These are phyloP conservation scores for Odiellus spinosus DNA, from an alignment of 2,888 invertebrate genomes.

Conservation along the genomic window DNA sequence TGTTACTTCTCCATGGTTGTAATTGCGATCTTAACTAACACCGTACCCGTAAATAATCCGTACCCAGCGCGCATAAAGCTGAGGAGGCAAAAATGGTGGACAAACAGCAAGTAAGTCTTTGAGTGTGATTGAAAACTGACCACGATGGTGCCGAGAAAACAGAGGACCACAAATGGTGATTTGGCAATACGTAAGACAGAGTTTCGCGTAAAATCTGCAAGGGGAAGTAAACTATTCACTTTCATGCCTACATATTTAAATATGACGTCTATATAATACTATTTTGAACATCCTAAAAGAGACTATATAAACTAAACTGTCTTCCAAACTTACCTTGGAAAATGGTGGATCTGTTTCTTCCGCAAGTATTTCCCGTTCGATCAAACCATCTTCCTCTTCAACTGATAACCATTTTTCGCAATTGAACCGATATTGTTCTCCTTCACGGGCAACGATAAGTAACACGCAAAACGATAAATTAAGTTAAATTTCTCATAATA, in stretches of 20 bases:
- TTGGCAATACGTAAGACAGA: background rate
- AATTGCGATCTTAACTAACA: no score
- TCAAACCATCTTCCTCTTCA: conserved; percentile 30
- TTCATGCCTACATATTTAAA: no score
- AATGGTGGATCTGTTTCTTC: conserved; percentile 26
- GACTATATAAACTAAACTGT: no score
- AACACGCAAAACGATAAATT: no score
- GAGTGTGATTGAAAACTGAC: conserved; percentile 9
- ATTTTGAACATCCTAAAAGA: no score
- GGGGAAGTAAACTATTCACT: no score
- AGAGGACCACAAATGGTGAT: conserved; percentile 13
- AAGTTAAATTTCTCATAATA: no score
- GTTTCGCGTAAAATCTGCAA: no score
- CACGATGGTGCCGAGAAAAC: conserved; percentile 6
- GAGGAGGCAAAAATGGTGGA: conserved; percentile 7
- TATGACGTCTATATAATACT: no score
- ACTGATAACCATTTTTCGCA: conserved; percentile 33
- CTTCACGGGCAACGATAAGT: conserved; percentile 21
- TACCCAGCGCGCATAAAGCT: conserved; percentile 1
- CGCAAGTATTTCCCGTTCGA: conserved; percentile 29
- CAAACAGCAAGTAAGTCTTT: conserved; percentile 13
- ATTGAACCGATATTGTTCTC: conserved; percentile 27
- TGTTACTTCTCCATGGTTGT: no score
- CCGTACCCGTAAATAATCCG: no score
- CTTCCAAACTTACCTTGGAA: conserved; percentile 23